Percentiles rank a stretch among this genome's conserved stretches.
These are phyloP conservation scores for Lamellibrachia columna DNA, from an alignment of 2,888 invertebrate species.

Conservation along the genomic window DNA sequence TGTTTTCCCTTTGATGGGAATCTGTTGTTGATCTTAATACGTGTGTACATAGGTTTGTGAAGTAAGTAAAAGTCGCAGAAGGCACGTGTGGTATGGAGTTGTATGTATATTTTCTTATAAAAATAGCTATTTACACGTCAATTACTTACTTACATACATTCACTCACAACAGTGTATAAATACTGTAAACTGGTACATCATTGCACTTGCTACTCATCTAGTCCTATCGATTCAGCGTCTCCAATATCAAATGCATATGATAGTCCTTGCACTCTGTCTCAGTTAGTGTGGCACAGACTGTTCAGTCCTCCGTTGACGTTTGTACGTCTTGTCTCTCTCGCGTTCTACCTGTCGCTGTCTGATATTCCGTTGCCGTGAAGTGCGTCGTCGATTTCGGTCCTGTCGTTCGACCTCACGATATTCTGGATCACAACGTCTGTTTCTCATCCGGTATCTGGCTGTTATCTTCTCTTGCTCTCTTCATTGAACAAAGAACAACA, in stretches of 20 bases:
- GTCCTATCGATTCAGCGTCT: neutral
- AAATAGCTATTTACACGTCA: neutral
- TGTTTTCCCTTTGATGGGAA: neutral
- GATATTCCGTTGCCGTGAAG: neutral
- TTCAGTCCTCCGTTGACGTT: neutral
- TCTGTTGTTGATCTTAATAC: neutral
- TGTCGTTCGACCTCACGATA: neutral
- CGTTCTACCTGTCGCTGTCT: neutral
- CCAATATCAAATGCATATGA: neutral
- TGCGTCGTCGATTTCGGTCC: neutral
- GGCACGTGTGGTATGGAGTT: neutral
- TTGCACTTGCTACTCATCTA: constrained; percentile 11
- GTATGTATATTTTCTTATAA: neutral
- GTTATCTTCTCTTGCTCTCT: constrained; percentile 10
- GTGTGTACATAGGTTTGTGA: neutral
- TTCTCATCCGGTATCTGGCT: neutral
- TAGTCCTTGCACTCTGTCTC: neutral
- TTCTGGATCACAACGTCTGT: neutral
- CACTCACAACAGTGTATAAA: neutral
- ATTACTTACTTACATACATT: neutral
- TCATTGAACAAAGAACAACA: neutral
- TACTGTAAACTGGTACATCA: neutral
- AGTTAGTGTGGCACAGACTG: neutral
- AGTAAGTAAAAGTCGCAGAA: neutral
- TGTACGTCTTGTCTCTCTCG: neutral